These are phyloP conservation scores for Teleogryllus oceanicus DNA, from an alignment of 2,888 invertebrate genomes.

Conservation along the genomic window DNA sequence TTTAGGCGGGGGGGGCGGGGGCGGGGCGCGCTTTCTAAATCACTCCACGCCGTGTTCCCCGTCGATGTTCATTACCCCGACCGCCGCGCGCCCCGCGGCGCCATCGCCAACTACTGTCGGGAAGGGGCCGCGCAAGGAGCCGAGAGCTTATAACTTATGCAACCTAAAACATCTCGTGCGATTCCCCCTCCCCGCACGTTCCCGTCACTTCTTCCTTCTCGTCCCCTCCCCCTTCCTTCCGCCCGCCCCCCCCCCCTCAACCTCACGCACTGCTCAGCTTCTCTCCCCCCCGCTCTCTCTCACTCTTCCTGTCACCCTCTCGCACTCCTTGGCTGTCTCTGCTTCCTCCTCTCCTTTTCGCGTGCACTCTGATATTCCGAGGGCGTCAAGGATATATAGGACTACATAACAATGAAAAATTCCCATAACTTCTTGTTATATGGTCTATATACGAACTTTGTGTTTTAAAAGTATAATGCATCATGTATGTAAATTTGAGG, in stretches of 20 bases:
- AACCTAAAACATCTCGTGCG: slow-evolving; percentile 6
- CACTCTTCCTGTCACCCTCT: background rate
- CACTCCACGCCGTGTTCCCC: background rate
- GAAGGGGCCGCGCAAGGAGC: background rate
- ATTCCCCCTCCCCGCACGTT: background rate
- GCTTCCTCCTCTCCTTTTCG: background rate
- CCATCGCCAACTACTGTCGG: background rate
- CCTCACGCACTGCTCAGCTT: background rate
- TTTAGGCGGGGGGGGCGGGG: background rate
- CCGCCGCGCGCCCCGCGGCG: background rate
- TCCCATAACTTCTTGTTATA: slow-evolving; percentile 28
- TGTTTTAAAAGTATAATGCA: slow-evolving; percentile 27
- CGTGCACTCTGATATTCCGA: background rate
- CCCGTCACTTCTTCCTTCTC: background rate
- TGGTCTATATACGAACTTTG: slow-evolving; percentile 26
- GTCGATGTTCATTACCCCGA: slow-evolving; percentile 4
- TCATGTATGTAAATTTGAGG: slow-evolving; percentile 28
- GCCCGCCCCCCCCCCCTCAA: background rate
- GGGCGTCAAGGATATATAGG: slow-evolving; percentile 19
- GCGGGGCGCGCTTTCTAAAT: background rate
- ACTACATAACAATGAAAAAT: slow-evolving; percentile 20
- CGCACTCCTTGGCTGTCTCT: background rate
- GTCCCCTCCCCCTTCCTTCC: background rate
- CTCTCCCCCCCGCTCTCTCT: background rate
- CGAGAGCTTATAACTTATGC: slow-evolving; percentile 3